These are phyloP conservation scores for Volucella zonaria DNA, from an alignment of 2,888 invertebrate species.

Conservation along the genomic window DNA sequence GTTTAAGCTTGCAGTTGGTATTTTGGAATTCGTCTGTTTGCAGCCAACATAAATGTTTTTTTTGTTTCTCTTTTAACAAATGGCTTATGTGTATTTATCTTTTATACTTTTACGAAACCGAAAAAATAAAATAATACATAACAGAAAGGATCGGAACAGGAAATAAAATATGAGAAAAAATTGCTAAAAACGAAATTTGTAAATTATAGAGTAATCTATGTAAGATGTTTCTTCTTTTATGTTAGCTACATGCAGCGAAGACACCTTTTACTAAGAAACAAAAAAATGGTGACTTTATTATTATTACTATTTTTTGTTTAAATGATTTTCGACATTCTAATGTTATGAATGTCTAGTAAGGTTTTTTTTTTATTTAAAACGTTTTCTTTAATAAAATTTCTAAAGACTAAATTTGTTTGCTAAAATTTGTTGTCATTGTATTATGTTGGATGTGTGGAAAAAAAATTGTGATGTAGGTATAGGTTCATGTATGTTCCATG, in stretches of 20 bases:
- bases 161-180: not conserved
- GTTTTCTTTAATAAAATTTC: slow-evolving; percentile 8
- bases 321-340: slow-evolving; percentile 9
- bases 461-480: not conserved
- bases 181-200: slow-evolving; percentile 5
- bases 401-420: slow-evolving; percentile 22
- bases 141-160: not conserved
- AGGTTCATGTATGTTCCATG: slow-evolving; percentile 20
- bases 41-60: slow-evolving; percentile 68
- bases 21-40: slow-evolving; percentile 57
- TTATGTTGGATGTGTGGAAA: slow-evolving; percentile 26
- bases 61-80: no score
- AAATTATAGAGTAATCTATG: slow-evolving; percentile 18
- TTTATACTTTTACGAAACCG: not conserved
- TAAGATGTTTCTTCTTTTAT: slow-evolving; percentile 42
- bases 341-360: not conserved
- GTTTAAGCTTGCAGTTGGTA: slow-evolving; percentile 22
- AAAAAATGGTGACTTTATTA: slow-evolving; percentile 10
- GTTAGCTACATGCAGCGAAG: slow-evolving; percentile 74
- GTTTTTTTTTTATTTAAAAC: slow-evolving; percentile 5
- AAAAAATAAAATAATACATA: not conserved
- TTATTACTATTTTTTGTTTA: not conserved
- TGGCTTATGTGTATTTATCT: no score
- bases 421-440: slow-evolving; percentile 34
- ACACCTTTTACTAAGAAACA: slow-evolving; percentile 48